Base-by-base conservation (phyloP, 2,888 invertebrate species). In the Lasiommata megera region DNA sequence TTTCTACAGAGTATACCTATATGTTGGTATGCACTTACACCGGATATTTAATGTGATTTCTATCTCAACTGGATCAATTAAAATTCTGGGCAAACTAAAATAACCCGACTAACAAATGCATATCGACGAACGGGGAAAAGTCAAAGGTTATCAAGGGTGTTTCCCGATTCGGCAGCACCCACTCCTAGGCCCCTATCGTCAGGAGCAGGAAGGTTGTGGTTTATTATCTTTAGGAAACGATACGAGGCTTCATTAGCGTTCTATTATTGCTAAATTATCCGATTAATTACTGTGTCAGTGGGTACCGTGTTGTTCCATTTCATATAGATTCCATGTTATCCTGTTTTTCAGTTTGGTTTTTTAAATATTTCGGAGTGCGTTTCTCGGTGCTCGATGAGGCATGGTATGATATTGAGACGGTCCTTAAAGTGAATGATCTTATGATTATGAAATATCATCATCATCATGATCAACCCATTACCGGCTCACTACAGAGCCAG, bases 261-360 rank as follows among this genome's bases (percentile, higher is more conserved):
- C 18, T 37, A 38, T 29, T 50, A 16, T 38, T 38, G 37, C 37
- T 14, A 3, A 48, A 36, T 14, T 23, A 23, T 50, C 36, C 37
- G 28, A 37, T 18, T 28, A 37, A 50, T 50, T 37, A 38, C 12
- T 23, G 9, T 12, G 2, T 1, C 12, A 12, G 23, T 29, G 9
- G 34, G 43, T 41, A 23, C 40, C 11, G 14, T 31, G n/a, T n/a
- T 17, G 41, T 3, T 11, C n/a, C 14, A 41, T 55, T 36, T 47
- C 9, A 14, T 11, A 12, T 8, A 28, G 44, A 8, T 12, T 12
- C 38, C 12, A 11, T 23, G 16, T 59, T 59, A 51, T 59, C 58
- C 58, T 54, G 58, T 57, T 57, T 52, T 58, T 47, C 28, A 23
- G 2, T 23, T 23, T 5, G 23, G 23, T n/a, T n/a, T n/a, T n/a